These are phyloP conservation scores for Cavia porcellus DNA, from an alignment of 2,113 vertebrate genomes.

Conservation along the genomic window DNA sequence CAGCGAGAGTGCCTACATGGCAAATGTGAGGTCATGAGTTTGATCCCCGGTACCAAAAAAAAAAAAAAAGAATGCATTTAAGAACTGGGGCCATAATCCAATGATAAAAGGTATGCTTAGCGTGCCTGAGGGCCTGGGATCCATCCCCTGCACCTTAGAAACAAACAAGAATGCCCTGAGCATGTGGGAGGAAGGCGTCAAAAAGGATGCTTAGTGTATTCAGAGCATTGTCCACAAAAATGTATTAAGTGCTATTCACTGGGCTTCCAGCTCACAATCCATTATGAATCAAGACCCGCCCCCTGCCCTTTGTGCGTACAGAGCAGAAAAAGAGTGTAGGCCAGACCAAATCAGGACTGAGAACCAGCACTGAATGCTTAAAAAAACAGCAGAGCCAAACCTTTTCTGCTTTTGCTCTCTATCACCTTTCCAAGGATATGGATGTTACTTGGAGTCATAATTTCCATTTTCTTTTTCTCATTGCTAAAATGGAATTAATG, in stretches of 20 bases:
- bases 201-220: neutral
- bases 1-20: too few relatives aligned
- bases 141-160: neutral
- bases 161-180: too few relatives aligned
- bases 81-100: neutral
- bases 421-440: neutral
- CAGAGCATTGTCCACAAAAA: neutral
- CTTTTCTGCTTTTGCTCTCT: neutral
- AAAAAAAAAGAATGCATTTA: neutral
- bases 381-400: neutral
- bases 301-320: neutral
- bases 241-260: neutral
- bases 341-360: neutral
- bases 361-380: too few relatives aligned
- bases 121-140: neutral
- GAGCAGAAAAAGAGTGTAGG: neutral
- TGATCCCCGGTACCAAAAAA: too few relatives aligned
- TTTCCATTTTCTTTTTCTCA: neutral
- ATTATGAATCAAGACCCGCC: neutral
- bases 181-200: neutral
- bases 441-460: neutral
- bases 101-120: neutral
- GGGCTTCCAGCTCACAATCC: neutral
- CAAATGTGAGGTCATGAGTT: too few relatives aligned
- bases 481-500: neutral